phyloP scores from a whole-genome alignment of 2,797 vertebrate species.

The Australoheros facetus region DNA sequence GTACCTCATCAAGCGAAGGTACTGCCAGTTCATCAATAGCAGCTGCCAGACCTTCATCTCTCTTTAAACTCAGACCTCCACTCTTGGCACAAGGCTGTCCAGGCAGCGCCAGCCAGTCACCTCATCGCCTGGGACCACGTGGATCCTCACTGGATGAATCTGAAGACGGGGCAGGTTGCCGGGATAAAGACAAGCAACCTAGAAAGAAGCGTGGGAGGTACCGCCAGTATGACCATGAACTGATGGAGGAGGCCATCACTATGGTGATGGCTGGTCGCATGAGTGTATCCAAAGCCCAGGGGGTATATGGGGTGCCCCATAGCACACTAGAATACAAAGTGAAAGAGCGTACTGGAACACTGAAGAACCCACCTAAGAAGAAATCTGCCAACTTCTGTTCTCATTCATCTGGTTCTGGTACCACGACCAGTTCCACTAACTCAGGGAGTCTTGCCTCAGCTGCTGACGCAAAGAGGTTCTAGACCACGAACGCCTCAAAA shows the following conservation, averaged over 20 bases:
- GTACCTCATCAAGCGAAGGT: constrained; percentile 69
- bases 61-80: constrained; percentile 74
- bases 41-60: constrained; percentile 59
- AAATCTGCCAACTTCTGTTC: constrained; percentile 85
- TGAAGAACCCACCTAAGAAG: constrained; percentile 99
- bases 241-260: constrained; percentile 97
- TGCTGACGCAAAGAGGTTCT: constrained; percentile 87
- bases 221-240: constrained; percentile 96
- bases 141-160: constrained; percentile 87
- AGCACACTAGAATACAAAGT: constrained; percentile 99
- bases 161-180: constrained; percentile 88
- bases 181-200: constrained; percentile 97
- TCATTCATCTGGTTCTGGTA: constrained; percentile 60
- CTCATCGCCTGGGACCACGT: constrained; percentile 63
- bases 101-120: constrained; percentile 63
- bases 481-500: constrained; percentile 80
- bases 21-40: constrained; percentile 48
- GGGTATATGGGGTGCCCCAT: constrained; percentile 98
- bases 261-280: constrained; percentile 99
- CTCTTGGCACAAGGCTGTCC: constrained; percentile 60
- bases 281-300: constrained; percentile 99
- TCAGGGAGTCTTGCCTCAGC: constrained; percentile 91
- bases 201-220: constrained; percentile 98
- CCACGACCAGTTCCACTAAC: constrained; percentile 84
- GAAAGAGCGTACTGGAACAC: constrained; percentile 96